phyloP scores from a whole-genome alignment of 2,113 vertebrate species.

The Brienomyrus brachyistius region DNA sequence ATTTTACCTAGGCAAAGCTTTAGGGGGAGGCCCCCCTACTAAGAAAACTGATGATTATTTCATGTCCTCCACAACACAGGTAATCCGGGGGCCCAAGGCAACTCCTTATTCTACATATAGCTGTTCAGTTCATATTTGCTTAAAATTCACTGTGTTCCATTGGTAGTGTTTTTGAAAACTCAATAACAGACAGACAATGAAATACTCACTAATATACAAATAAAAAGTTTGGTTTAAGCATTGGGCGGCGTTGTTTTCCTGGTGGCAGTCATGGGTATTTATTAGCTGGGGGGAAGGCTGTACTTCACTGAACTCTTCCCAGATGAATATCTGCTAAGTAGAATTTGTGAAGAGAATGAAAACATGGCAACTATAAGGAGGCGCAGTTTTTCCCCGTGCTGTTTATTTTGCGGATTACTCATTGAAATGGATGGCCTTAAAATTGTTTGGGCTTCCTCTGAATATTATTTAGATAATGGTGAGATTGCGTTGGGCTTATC shows the following conservation, averaged over 20 bases:
- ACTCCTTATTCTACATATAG: not conserved
- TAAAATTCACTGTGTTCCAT: not conserved
- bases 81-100: not conserved
- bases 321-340: slow-evolving; percentile 2
- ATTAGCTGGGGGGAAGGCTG: not conserved
- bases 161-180: not conserved
- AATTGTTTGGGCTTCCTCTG: not conserved
- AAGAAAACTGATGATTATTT: not conserved
- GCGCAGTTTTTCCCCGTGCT: not conserved
- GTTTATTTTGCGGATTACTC: not conserved
- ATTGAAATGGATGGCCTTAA: slow-evolving; percentile 11
- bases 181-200: not conserved
- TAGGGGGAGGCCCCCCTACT: not conserved
- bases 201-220: not conserved
- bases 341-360: not conserved
- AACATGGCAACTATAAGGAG: not conserved
- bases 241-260: not conserved
- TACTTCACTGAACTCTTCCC: not conserved
- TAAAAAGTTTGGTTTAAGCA: not conserved
- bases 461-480: slow-evolving; percentile 5
- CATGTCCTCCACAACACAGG: not conserved
- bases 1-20: not conserved
- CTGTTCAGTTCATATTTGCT: not conserved
- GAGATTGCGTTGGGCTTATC: not conserved
- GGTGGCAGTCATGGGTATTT: not conserved